Evolutionary conservation across 2,113 vertebrate genomes (phyloP).

Genomic region (Xiphorhynchus elegans): DNA sequence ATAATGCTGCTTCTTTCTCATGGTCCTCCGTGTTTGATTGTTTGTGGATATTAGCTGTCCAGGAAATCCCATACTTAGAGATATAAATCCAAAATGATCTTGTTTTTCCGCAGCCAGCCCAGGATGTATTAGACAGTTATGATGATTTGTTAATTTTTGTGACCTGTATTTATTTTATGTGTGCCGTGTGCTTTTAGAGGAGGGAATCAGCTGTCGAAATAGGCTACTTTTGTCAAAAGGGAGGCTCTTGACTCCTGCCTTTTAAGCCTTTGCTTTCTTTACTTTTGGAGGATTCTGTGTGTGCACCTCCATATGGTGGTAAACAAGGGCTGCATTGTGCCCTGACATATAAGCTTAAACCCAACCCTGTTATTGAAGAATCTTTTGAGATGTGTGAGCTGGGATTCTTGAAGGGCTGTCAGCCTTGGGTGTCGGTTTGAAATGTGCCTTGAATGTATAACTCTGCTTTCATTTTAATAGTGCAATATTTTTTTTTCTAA

Average conservation of each 20-base stretch:
- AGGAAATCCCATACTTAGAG: conserved; percentile 83
- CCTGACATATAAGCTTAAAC: conserved; percentile 71
- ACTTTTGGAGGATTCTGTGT: conserved; percentile 64
- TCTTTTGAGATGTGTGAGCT: conserved; percentile 74
- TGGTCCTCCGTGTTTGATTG: conserved; percentile 77
- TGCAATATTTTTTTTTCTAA: conserved; percentile 46
- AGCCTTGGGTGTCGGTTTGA: conserved; percentile 67
- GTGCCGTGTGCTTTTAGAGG: conserved; percentile 69
- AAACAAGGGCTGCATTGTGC: conserved; percentile 75
- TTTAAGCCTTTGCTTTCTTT: conserved; percentile 69
- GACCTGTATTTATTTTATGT: conserved; percentile 82
- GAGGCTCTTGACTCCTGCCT: conserved; percentile 64
- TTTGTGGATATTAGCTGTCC: conserved; percentile 84
- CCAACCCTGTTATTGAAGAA: conserved; percentile 68
- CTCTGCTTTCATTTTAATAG: conserved; percentile 69
- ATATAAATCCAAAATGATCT: conserved; percentile 82
- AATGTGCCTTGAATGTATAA: conserved; percentile 73
- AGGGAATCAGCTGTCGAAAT: conserved; percentile 75
- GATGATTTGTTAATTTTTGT: conserved; percentile 82
- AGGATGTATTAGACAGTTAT: conserved; percentile 80
- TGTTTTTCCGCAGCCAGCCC: conserved; percentile 79
- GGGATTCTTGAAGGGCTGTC: conserved; percentile 74
- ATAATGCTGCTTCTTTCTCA: conserved; percentile 72
- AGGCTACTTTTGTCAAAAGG: conserved; percentile 70
- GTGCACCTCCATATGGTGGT: conserved; percentile 70